phyloP scores from a whole-genome alignment of 1,140 invertebrate genomes.

The Lasioglossum albipes region DNA sequence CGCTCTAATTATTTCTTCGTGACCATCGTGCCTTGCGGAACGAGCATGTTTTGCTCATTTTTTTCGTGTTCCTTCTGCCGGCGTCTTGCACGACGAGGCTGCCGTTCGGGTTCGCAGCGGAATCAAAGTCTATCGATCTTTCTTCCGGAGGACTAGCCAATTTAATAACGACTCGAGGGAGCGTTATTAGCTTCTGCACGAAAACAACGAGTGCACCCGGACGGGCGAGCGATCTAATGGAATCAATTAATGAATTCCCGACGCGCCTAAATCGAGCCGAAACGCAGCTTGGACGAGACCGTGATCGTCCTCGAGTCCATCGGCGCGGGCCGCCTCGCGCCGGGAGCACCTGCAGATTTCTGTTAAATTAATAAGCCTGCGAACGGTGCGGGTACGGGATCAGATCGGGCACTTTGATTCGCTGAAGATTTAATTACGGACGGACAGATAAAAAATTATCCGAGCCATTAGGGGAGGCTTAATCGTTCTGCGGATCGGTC shows the following conservation, averaged over 20 bases:
- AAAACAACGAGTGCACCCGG: too few relatives aligned
- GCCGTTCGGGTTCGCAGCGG: too few relatives aligned
- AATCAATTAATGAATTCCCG: neutral
- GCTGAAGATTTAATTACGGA: conserved; percentile 22
- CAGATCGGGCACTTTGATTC: conserved; percentile 11
- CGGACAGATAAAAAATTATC: neutral
- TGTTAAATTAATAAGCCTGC: conserved; percentile 45
- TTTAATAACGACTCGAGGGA: too few relatives aligned
- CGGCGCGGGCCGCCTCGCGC: neutral
- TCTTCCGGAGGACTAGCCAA: too few relatives aligned
- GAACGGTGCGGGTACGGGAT: conserved; percentile 6
- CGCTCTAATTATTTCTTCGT: too few relatives aligned
- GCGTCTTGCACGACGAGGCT: too few relatives aligned
- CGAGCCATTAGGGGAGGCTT: neutral
- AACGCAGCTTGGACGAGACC: neutral
- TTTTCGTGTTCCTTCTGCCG: too few relatives aligned
- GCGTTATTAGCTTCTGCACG: neutral
- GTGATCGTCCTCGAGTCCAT: too few relatives aligned
- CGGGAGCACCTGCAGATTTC: conserved; percentile 51
- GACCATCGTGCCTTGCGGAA: too few relatives aligned
- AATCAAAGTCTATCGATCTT: too few relatives aligned
- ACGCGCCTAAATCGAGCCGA: neutral
- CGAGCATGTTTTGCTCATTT: too few relatives aligned
- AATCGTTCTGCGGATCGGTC: neutral
- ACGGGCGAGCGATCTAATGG: neutral